Conservation (phyloP, 2,797 vertebrate species). For the Acropternis orthonyx region DNA sequence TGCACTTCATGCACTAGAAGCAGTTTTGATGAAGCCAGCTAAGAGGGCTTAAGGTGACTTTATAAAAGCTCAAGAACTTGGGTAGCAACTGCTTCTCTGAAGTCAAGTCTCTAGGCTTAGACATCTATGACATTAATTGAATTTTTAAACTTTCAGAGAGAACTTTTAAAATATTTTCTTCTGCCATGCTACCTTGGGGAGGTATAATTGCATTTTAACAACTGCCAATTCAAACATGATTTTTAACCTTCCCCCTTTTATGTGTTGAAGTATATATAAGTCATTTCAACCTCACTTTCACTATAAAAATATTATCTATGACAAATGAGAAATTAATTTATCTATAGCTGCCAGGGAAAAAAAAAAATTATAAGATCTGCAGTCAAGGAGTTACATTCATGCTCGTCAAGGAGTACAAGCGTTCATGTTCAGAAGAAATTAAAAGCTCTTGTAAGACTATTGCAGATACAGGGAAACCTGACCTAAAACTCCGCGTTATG, state of each 20-base stretch:
- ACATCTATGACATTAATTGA: constrained; percentile 68
- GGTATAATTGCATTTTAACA: constrained; percentile 75
- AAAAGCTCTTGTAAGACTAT: neutral
- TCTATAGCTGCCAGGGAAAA: constrained; percentile 50
- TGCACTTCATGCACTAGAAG: neutral
- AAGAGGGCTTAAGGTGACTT: neutral
- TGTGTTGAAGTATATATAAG: constrained; percentile 69
- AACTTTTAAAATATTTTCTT: constrained; percentile 73
- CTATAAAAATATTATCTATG: constrained; percentile 73
- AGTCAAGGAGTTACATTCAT: constrained; percentile 58
- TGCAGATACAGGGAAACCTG: constrained; percentile 5
- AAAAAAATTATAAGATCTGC: neutral
- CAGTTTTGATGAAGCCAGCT: neutral
- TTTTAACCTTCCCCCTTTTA: constrained; percentile 76
- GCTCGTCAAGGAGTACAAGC: neutral
- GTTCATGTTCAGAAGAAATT: constrained; percentile 1
- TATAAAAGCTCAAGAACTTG: neutral
- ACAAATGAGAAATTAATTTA: constrained; percentile 77
- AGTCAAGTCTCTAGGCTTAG: constrained; percentile 43
- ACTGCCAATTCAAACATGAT: constrained; percentile 69
- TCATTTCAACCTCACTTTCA: constrained; percentile 73
- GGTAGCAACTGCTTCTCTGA: neutral
- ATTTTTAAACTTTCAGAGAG: constrained; percentile 73
- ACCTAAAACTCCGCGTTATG: constrained; percentile 25
- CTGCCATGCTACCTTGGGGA: constrained; percentile 72